These are phyloP conservation scores for Leptinotarsa tumamoca DNA, from an alignment of 2,888 invertebrate genomes.

Conservation along the genomic window DNA sequence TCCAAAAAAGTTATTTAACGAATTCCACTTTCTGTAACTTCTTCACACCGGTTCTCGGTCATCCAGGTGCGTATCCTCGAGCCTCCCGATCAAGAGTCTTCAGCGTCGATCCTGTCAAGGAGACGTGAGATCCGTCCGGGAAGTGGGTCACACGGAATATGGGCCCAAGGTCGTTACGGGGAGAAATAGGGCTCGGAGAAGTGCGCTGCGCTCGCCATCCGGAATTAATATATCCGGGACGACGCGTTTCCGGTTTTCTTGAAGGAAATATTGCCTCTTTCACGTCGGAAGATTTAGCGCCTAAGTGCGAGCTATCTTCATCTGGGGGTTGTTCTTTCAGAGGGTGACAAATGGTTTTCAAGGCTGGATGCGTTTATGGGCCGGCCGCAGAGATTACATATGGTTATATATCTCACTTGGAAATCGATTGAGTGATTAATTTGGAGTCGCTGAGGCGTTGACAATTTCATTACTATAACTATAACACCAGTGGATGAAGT, in stretches of 20 bases:
- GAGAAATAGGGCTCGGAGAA: slow-evolving; percentile 24
- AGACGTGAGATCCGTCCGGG: slow-evolving; percentile 33
- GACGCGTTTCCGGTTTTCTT: slow-evolving; percentile 5
- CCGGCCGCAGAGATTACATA: no score
- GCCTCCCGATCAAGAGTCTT: background rate
- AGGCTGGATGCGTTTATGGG: no score
- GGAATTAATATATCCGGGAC: slow-evolving; percentile 11
- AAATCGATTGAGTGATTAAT: no score
- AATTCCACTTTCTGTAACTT: no score
- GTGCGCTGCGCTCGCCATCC: background rate
- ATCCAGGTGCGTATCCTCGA: no score
- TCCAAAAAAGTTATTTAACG: no score
- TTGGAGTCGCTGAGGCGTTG: no score
- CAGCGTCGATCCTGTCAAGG: background rate
- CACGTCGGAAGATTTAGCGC: background rate
- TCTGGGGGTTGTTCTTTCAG: background rate
- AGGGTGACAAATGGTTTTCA: no score
- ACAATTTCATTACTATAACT: no score
- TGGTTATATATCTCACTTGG: no score
- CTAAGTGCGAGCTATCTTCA: background rate
- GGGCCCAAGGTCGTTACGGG: slow-evolving; percentile 35
- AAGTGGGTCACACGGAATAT: slow-evolving; percentile 39
- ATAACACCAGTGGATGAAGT: no score
- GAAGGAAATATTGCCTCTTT: slow-evolving; percentile 5
- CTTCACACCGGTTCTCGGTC: no score